A percentile compares a stretch with the other conserved stretches of the same genome.
phyloP scores from a whole-genome alignment of 2,797 vertebrate genomes.

The Buphagus erythrorhynchus region DNA sequence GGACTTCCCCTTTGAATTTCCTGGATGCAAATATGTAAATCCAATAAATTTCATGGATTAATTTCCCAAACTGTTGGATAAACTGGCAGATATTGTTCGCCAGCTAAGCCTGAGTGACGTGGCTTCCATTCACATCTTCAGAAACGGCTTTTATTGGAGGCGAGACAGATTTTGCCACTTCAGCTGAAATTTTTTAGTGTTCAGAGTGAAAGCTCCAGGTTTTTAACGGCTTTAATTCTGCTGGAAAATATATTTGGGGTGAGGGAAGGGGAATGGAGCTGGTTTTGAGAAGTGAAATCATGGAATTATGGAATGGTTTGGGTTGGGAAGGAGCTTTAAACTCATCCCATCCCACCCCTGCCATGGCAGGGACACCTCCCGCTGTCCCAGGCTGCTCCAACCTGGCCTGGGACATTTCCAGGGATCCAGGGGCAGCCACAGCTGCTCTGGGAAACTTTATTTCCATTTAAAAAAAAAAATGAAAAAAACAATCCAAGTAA shows the following conservation, averaged over 20 bases:
- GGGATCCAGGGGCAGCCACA: neutral
- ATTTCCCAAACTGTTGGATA: neutral
- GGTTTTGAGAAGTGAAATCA: neutral
- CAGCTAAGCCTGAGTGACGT: neutral
- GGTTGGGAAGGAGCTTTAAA: neutral
- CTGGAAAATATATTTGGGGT: neutral
- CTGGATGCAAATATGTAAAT: neutral
- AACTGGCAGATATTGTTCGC: neutral
- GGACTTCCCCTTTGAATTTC: neutral
- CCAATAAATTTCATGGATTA: neutral
- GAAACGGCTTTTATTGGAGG: neutral
- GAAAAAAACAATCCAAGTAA: neutral
- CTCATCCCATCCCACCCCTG: neutral
- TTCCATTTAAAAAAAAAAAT: neutral
- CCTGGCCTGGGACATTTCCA: neutral
- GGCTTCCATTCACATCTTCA: neutral
- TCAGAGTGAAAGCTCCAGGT: neutral
- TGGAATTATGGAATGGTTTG: neutral
- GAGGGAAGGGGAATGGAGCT: neutral
- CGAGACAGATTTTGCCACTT: neutral
- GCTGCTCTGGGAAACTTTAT: neutral
- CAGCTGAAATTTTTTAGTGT: neutral
- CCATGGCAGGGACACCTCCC: too few relatives aligned
- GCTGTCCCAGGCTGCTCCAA: fast-evolving
- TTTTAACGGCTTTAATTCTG: neutral